Percentiles rank a stretch among this genome's conserved stretches.
These are phyloP conservation scores for Phyllostomus discolor DNA, from an alignment of 2,113 vertebrate species.

Conservation along the genomic window DNA sequence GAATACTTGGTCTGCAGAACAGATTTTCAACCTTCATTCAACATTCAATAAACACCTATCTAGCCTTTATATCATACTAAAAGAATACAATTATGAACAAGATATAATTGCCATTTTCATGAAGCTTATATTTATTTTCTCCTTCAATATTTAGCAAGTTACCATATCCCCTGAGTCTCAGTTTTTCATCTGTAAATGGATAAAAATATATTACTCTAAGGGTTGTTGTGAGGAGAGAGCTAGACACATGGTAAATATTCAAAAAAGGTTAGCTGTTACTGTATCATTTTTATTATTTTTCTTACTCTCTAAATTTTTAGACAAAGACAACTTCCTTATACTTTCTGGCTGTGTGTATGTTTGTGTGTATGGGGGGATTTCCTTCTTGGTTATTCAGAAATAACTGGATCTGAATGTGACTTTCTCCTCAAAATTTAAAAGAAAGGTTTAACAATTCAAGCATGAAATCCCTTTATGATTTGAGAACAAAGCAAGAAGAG, in stretches of 20 bases:
- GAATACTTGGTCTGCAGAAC: background rate
- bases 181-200: background rate
- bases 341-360: background rate
- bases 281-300: background rate
- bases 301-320: background rate
- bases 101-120: background rate
- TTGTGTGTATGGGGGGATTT: background rate
- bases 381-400: slow-evolving; percentile 27
- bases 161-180: background rate
- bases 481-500: background rate
- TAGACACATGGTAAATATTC: background rate
- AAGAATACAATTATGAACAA: background rate
- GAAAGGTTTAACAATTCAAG: slow-evolving; percentile 9
- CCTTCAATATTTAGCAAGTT: background rate
- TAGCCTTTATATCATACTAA: background rate
- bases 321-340: background rate
- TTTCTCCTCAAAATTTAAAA: slow-evolving; percentile 43
- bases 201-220: background rate
- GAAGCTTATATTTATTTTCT: background rate
- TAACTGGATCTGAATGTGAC: background rate
- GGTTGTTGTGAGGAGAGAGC: background rate
- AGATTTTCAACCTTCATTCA: background rate
- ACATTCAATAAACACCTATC: background rate
- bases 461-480: slow-evolving; percentile 16
- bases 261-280: background rate